Evolutionary conservation across 2,888 invertebrate species (phyloP), one percentile per base, ranked within the genome.

Genomic region (Silvanus unidentatus): DNA sequence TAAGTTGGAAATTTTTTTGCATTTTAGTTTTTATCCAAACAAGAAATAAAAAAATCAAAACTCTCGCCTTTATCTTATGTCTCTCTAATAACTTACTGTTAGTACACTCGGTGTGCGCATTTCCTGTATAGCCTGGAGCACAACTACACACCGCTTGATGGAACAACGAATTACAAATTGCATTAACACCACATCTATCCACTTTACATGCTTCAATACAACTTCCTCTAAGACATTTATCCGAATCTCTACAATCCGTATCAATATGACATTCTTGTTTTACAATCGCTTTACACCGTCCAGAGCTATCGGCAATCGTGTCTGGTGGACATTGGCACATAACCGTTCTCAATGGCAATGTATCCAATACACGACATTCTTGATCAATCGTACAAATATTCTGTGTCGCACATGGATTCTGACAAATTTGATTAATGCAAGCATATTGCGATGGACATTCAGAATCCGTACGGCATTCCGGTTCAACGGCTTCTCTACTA

Each of bases 271-370:
- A 92, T 57, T 84, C 80, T 2, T 77, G 73, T 48, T 56, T 54
- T 22, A 54, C 44, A 2, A 72, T 64, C 1, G 68, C 48, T 50
- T 80, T 79, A 68, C 92, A 92, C 52, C 81, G 81, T 54, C 84
- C 86, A 43, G 82, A 81, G 4, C 76, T 77, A 52, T 87, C 86
- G 0, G 84, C 81, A 36, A 88, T 78, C 1, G 86, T 88, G 49
- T 91, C 90, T 32, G 84, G 78, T 11, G 90, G 88, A 70, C 93
- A 94, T 61, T 86, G 81, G 65, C 93, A 93, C 58, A 91, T 86
- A 58, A 92, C 83, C 0, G 91, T 90, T 41, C 90, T 80, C 50
- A 91, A 71, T 1, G 93, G 91, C 37, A 85, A 65, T 0, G 88
- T 83, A 57, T 90, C 88, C 9, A 87, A 74, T 0, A 89, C 87